Base-by-base conservation (phyloP, 2,113 vertebrate genomes). In the Oryzias javanicus region DNA sequence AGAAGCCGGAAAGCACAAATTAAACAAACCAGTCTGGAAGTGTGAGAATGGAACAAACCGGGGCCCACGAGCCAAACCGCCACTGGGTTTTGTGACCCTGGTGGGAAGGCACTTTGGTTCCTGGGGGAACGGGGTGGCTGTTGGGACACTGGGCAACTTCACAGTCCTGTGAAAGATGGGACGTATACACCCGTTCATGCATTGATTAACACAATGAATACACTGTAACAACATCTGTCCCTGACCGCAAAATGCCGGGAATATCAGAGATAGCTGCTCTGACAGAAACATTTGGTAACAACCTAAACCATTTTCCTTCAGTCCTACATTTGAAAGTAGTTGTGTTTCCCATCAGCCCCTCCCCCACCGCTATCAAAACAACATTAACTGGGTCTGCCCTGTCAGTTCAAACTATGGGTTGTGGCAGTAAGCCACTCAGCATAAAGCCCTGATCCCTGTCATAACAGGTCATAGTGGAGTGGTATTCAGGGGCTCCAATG, bases 61-160 rank as follows among this genome's bases (percentile, higher is more conserved):
- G 95, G 52, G 97, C 98, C 97, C 97, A 99, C 53, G 97, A 99
- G 76, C 97, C 97, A 86, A 96, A 99, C 78, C 97, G 89, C 97
- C 97, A 99, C 81, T 98, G 96, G 0, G 96, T 98, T 89, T 94
- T 94, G 64, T 93, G 93, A 54, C 60, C 25, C 49, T 83, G 84
- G 16, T 93, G 82, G 45, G 82, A 0, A 4, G 67, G 89, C 74
- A 90, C 90, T 83, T 95, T 94, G 46, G 91, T 82, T 78, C 94
- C 95, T 0, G 92, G 91, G 64, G 76, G 86, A 70, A 88, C 84
- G 44, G 93, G 91, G 48, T 91, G 91, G 65, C 90, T 90, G 62
- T 81, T 75, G 46, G 93, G 94, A 87, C 97, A 99, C 6, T 91
- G 86, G 58, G 90, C 85, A 78, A 92, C 73, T 88, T 98, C 96